phyloP scores from a whole-genome alignment of 2,113 vertebrate species.

The Opisthocomus hoazin region DNA sequence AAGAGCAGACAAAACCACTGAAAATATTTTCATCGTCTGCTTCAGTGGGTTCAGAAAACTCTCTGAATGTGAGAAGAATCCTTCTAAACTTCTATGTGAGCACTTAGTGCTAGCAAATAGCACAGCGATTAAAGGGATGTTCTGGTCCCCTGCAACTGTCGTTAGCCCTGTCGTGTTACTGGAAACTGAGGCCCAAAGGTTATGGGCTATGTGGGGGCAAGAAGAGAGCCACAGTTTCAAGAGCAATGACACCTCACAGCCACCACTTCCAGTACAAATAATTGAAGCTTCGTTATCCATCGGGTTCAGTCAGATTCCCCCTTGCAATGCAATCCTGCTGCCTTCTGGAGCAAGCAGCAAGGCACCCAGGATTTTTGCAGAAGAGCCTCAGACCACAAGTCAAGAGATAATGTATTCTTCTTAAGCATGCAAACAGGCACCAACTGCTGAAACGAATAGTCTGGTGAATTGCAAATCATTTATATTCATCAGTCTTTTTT shows the following conservation, averaged over 20 bases:
- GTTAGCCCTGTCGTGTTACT: background rate
- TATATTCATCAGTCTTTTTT: background rate
- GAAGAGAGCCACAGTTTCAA: background rate
- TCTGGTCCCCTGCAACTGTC: background rate
- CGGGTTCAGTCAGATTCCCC: fast-evolving
- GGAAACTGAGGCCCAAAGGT: background rate
- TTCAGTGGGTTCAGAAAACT: background rate
- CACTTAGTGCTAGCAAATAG: background rate
- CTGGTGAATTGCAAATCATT: background rate
- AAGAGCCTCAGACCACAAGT: background rate
- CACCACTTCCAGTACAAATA: background rate
- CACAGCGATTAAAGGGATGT: fast-evolving
- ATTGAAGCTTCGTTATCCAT: background rate
- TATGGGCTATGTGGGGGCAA: background rate
- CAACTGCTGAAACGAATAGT: background rate
- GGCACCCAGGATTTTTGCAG: background rate
- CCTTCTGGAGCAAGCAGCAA: background rate
- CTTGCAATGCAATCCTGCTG: background rate
- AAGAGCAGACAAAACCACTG: background rate
- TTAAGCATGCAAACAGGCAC: background rate
- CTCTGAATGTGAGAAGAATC: background rate
- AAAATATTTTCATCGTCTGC: background rate
- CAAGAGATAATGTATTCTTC: background rate
- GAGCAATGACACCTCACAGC: fast-evolving
- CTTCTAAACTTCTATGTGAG: background rate